Base-by-base conservation (phyloP, 2,113 vertebrate genomes). In the Brachyhypopomus occidentalis region DNA sequence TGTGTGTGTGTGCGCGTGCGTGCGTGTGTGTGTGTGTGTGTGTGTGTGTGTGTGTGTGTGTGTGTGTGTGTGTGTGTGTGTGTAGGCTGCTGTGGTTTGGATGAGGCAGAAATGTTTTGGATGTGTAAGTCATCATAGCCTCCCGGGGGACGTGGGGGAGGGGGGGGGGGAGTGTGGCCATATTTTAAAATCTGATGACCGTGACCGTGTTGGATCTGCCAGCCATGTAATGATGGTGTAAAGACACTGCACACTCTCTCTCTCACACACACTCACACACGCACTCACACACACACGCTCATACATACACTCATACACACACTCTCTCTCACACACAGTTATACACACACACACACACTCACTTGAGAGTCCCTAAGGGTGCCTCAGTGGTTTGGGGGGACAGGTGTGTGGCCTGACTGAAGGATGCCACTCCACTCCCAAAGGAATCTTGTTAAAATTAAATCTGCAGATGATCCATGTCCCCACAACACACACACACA, bases 141-240 rank as follows among this genome's bases (percentile, higher is more conserved):
- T 70, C 66, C 66, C 66, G 3, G 34, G 11, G 36, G 66, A 41
- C 20, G 5, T 20, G 36, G 66, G 34, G 7, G 66, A n/a, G 66
- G 34, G 20, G 38, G 11, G 30, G 30, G 30, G 30, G 34, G 20
- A 22, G 11, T 22, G 66, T 38, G 66, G 34, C n/a, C 38, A 69
- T 69, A 69, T 69, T 69, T 69, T 69, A 70, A 70, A 70, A 41
- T 70, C 66, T 70, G 66, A 70, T 70, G 66, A 38, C 66, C 22
- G 19, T 70, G 66, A 38, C 66, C 22, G 19, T 22, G 66, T 22
- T n/a, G 66, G 66, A 1, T 38, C 8, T n/a, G 66, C 66, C 66
- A 70, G 36, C 8, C 30, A 6, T 41, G 66, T 70, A 70, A 70
- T 70, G 34, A 70, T 41, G 12, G 45, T 52, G 45, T 52, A 52